Base-by-base conservation (phyloP, 2,888 invertebrate genomes). In the Cylloceria caligata region DNA sequence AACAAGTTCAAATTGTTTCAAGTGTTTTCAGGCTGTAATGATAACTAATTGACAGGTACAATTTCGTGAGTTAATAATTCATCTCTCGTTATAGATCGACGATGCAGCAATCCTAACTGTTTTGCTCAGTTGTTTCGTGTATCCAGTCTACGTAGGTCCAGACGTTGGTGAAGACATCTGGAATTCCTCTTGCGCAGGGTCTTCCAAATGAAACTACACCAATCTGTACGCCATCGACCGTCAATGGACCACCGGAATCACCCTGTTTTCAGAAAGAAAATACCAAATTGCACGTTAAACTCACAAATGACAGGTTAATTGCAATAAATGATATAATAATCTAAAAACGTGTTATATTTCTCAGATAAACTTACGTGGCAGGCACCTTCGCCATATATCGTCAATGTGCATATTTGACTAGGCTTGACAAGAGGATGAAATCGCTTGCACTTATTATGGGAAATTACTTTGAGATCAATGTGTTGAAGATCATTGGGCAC, bases 361-460 rank as follows among this genome's bases (percentile, higher is more conserved):
- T 7, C 42, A 71, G 19, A 67, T 19, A 30, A 24, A 88, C 89
- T 90, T 55, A 91, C 91, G 73, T 91, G 83, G 62, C 92, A 92
- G 3, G 91, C 91, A 36, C 91, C 92, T 86, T 92, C 88, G 24
- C 91, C 91, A 27, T 1, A 5, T 80, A 87, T 87, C 0, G 91
- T 91, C 27, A 89, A 84, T 13, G 91, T 90, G 64, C 92, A 92
- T 36, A 91, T 88, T 24, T 91, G 89, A 3, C 84, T 83, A 4
- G 79, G 47, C 0, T 67, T 81, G 5, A 90, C 82, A 21, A 71
- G 77, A 7, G 19, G 16, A 9, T 86, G 83, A 0, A 30, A 1
- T 9, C 3, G 2, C 30, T 79, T 80, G 75, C 91, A 91, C n/a
- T 79, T 30, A 2, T 16, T 0, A 1, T 84, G 81, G 0, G 83